Evolutionary conservation across 1,140 invertebrate genomes (phyloP).

Genomic region (Solen grandis): DNA sequence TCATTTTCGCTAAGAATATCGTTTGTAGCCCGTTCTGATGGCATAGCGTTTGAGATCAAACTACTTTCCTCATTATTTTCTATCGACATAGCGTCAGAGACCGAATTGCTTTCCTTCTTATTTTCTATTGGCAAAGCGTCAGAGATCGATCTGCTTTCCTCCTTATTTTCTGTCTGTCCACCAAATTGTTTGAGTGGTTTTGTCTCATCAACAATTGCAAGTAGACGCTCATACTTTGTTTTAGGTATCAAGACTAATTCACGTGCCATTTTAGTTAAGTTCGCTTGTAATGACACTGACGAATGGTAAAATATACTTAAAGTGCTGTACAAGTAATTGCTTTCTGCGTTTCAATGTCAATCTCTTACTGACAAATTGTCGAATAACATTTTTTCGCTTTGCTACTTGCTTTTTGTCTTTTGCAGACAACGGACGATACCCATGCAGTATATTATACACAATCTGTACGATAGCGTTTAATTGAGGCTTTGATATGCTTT

Average conservation of each 20-base stretch:
- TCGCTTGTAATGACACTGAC: slow-evolving; percentile 6
- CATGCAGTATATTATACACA: slow-evolving; percentile 29
- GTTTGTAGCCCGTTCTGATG: neutral
- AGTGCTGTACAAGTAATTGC: slow-evolving; percentile 21
- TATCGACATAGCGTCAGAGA: no score
- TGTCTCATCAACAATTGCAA: neutral
- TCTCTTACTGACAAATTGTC: slow-evolving; percentile 36
- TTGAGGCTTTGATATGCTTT: slow-evolving; percentile 21
- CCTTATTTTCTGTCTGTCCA: neutral
- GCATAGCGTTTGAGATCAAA: neutral
- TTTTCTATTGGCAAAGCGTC: neutral
- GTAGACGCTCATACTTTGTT: slow-evolving; percentile 27
- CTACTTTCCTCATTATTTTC: no score
- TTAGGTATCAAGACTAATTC: slow-evolving; percentile 26
- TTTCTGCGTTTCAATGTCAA: slow-evolving; percentile 29
- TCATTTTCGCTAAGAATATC: neutral
- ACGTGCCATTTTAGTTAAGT: slow-evolving; percentile 24
- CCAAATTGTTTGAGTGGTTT: neutral
- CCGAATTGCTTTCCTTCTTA: no score
- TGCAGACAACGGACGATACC: slow-evolving; percentile 10
- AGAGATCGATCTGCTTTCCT: no score
- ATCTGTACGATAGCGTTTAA: slow-evolving; percentile 41
- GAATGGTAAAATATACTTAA: slow-evolving; percentile 38
- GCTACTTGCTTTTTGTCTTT: slow-evolving; percentile 34
- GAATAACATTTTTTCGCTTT: slow-evolving; percentile 35